Evolutionary conservation across 2,113 vertebrate species (phyloP), one percentile per base, ranked within the genome.

Genomic region (Oxygymnocypris stewartii): DNA sequence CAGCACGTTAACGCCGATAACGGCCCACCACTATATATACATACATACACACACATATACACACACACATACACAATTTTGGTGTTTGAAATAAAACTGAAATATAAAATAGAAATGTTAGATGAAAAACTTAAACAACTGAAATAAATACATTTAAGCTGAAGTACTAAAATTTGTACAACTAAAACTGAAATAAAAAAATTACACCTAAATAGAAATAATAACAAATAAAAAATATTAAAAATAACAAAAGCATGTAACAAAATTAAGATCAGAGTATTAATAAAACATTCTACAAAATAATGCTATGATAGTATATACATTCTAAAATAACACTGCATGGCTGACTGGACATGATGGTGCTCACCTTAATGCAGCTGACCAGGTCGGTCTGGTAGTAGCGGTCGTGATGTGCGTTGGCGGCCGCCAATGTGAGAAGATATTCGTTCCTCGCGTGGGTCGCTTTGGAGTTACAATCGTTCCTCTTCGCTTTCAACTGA

Each of bases 361-460:
- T 25, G 73, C 61, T 84, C 93, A 97, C 96, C 96, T 96, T 96
- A 93, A 99, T 99, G 89, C 97, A 96, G 93, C 96, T 97, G 40
- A 97, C 94, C 57, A 99, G 93, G 90, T 99, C 98, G 16, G 96
- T 98, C 59, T 98, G 97, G 91, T 99, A 99, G 91, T 99, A 99
- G 90, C 97, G 97, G 89, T 99, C 97, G 28, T 98, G 98, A 91
- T 99, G 98, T 49, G 97, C 98, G 20, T 99, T 99, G 80, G 98
- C 97, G 81, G 98, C 98, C 83, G 98, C 98, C 90, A 99, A 93
- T 0, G 97, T 99, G 80, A 99, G 96, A 85, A 99, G 95, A 90
- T 99, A 99, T 92, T 99, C 98, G 42, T 99, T 99, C 91, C 98
- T 95, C 12, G 98, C 97, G 0, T 99, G 98, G 20, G 97, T 99